Evolutionary conservation across 2,797 vertebrate genomes (phyloP).

Genomic region (Pterois miles): DNA sequence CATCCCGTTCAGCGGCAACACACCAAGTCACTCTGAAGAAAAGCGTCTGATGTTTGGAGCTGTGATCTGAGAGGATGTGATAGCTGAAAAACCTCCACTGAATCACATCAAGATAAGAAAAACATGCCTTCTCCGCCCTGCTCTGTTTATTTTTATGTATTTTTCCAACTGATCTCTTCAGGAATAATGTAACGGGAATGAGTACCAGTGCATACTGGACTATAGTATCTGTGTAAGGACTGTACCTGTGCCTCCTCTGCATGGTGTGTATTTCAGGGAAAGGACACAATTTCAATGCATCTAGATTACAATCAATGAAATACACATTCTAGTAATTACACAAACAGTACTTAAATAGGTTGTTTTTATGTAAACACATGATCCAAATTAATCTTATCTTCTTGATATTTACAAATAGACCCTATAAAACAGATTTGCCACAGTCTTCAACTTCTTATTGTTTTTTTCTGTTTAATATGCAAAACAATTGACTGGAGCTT

Average conservation of each 20-base stretch:
- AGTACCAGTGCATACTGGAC: not conserved
- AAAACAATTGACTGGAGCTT: not conserved
- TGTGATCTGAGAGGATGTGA: slow-evolving; percentile 33
- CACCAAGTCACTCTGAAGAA: slow-evolving; percentile 12
- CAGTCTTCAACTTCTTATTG: not conserved
- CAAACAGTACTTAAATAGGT: slow-evolving; percentile 5
- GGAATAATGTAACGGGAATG: not conserved
- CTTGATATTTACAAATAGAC: slow-evolving; percentile 1
- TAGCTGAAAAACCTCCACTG: slow-evolving; percentile 29
- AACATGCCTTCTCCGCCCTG: not conserved
- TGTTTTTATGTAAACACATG: not conserved
- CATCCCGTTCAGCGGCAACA: slow-evolving; percentile 44
- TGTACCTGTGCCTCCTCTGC: not conserved
- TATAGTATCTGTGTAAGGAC: not conserved
- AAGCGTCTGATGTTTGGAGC: slow-evolving; percentile 28
- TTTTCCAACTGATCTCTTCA: not conserved
- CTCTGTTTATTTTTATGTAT: not conserved
- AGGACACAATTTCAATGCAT: not conserved
- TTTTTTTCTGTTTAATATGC: not conserved
- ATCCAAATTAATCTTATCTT: slow-evolving; percentile 25
- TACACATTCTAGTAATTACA: not conserved
- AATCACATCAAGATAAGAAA: slow-evolving; percentile 26
- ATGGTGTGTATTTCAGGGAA: not conserved
- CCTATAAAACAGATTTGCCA: not conserved
- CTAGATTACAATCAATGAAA: slow-evolving; percentile 5